Conservation (phyloP, 2,888 invertebrate genomes). For the Pollenia griseotomentosa region DNA sequence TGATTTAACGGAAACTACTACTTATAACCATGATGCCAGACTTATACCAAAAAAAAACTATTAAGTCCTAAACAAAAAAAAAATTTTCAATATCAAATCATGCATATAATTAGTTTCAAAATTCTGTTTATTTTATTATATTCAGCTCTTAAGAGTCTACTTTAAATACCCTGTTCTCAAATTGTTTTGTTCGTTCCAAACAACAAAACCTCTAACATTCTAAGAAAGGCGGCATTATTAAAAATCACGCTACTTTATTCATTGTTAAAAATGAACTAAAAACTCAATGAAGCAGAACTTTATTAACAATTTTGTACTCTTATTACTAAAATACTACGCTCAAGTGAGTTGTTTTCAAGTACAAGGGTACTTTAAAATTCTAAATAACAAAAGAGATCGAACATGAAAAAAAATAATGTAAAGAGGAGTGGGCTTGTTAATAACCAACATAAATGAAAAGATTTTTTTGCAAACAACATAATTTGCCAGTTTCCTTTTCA, state of each 20-base stretch:
- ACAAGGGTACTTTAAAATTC: constrained; percentile 42
- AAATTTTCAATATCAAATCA: constrained; percentile 40
- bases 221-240: constrained; percentile 43
- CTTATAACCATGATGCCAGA: neutral
- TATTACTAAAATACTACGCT: constrained; percentile 21
- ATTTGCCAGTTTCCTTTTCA: constrained; percentile 63
- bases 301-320: constrained; percentile 43
- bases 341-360: constrained; percentile 25
- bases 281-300: constrained; percentile 61
- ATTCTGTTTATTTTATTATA: constrained; percentile 10
- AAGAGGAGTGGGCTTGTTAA: constrained; percentile 43
- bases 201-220: constrained; percentile 1
- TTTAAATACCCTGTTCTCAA: neutral
- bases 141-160: constrained; percentile 7
- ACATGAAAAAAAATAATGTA: neutral
- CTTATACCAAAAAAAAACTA: neutral
- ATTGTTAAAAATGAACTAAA: constrained; percentile 44
- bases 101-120: constrained; percentile 41
- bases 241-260: constrained; percentile 15
- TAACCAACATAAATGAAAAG: constrained; percentile 42
- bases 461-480: constrained; percentile 55
- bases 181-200: neutral
- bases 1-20: constrained; percentile 16
- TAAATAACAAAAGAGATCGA: constrained; percentile 26
- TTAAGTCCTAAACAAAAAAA: neutral